Conservation (phyloP, 2,797 vertebrate species). For the Rhabdomys pumilio region DNA sequence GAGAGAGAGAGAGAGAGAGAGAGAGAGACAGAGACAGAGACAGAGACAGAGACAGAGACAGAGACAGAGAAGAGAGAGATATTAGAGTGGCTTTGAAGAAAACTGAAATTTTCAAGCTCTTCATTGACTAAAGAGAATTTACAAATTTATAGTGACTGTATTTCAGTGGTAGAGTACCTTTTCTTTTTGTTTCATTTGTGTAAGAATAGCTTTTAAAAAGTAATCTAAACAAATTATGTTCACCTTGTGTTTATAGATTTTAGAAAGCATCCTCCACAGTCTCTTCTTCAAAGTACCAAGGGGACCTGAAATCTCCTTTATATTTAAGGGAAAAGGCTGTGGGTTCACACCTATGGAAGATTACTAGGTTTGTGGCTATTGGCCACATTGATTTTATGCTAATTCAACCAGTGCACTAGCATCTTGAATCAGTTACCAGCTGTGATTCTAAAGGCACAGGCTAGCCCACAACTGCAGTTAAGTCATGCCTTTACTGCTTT, state of each 20-base stretch:
- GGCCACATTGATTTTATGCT: background rate
- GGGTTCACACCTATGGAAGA: background rate
- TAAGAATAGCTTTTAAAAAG: background rate
- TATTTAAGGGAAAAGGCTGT: background rate
- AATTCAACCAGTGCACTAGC: background rate
- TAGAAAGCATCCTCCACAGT: background rate
- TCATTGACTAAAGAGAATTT: background rate
- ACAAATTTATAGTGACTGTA: background rate
- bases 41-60: fast-evolving
- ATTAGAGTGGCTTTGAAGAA: background rate
- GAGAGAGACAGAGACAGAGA: fast-evolving
- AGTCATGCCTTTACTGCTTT: background rate
- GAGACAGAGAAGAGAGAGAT: too few relatives aligned
- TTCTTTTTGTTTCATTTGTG: background rate
- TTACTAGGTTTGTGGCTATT: background rate
- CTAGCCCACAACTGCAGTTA: background rate
- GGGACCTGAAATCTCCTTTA: background rate
- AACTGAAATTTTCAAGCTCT: too few relatives aligned
- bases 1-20: fast-evolving
- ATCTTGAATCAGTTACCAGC: background rate
- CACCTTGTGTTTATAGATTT: background rate
- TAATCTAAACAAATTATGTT: background rate
- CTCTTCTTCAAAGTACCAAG: background rate
- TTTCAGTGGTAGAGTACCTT: background rate
- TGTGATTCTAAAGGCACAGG: background rate